Evolutionary conservation across 2,888 invertebrate genomes (phyloP).

Genomic region (Aquatica leii): DNA sequence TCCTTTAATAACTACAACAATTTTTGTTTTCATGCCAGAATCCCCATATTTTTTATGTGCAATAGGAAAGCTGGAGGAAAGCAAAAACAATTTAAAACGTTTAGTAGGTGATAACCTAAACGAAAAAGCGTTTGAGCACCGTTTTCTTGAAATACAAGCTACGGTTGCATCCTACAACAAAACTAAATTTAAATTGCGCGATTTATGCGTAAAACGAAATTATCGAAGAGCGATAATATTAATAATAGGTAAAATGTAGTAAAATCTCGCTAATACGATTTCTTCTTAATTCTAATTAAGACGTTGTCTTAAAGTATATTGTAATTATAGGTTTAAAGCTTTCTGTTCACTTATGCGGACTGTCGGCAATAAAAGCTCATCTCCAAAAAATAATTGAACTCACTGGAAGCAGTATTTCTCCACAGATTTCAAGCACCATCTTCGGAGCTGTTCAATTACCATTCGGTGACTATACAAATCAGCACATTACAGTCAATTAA

Average conservation of each 20-base stretch:
- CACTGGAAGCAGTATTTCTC: constrained; percentile 63
- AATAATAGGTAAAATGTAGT: too few species aligned
- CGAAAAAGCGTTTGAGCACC: constrained; percentile 24
- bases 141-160: not conserved
- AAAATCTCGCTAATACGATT: too few species aligned
- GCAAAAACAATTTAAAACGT: constrained; percentile 18
- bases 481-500: not conserved
- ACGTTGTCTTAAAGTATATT: constrained; percentile 48
- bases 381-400: constrained; percentile 66
- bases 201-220: too few species aligned
- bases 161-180: not conserved
- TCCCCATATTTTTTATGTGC: constrained; percentile 61
- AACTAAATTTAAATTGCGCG: not conserved
- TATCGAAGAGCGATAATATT: too few species aligned
- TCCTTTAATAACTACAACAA: constrained; percentile 53
- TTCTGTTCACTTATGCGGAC: constrained; percentile 68
- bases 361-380: constrained; percentile 65
- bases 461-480: constrained; percentile 66
- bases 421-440: constrained; percentile 67
- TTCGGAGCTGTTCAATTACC: constrained; percentile 67
- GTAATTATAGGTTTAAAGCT: constrained; percentile 63
- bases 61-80: constrained; percentile 14
- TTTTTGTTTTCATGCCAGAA: constrained; percentile 59
- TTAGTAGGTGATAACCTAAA: constrained; percentile 46
- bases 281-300: not conserved